phyloP scores from a whole-genome alignment of 2,888 invertebrate genomes.

The Eumerus sabulonum region DNA sequence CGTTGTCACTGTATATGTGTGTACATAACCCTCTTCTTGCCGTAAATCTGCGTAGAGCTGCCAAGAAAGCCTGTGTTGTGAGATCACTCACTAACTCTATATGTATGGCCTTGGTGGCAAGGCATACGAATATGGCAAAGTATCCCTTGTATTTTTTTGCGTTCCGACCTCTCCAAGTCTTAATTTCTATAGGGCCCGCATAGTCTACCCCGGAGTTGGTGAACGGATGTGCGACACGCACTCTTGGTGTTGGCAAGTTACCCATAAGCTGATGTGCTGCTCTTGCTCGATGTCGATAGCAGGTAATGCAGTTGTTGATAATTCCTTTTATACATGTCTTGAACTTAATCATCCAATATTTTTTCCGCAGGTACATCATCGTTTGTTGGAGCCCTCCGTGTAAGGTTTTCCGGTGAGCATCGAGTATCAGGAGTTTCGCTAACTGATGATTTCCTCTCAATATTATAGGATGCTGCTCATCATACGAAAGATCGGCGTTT shows the following conservation, averaged over 20 bases:
- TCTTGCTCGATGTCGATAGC: not conserved
- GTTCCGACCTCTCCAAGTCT: not conserved
- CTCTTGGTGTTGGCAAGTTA: not conserved
- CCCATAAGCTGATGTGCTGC: constrained; percentile 8
- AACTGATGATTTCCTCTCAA: too few species aligned
- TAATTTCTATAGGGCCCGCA: not conserved
- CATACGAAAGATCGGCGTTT: too few species aligned
- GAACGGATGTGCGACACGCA: constrained; percentile 6
- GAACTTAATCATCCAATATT: not conserved
- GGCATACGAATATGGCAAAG: constrained; percentile 18
- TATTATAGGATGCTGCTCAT: too few species aligned
- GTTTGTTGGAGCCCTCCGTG: too few species aligned
- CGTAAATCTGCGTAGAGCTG: not conserved
- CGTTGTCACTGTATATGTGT: too few species aligned
- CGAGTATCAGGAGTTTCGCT: too few species aligned
- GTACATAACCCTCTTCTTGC: not conserved
- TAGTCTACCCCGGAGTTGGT: not conserved
- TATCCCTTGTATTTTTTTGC: not conserved
- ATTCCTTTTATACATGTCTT: not conserved
- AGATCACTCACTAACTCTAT: constrained; percentile 20
- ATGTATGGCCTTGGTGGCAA: constrained; percentile 34
- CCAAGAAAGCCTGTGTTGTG: constrained; percentile 11
- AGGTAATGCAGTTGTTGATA: too few species aligned
- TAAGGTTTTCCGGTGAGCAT: not conserved
- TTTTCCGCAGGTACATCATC: not conserved